phyloP scores from a whole-genome alignment of 2,797 vertebrate genomes.

The Dryobates pubescens region DNA sequence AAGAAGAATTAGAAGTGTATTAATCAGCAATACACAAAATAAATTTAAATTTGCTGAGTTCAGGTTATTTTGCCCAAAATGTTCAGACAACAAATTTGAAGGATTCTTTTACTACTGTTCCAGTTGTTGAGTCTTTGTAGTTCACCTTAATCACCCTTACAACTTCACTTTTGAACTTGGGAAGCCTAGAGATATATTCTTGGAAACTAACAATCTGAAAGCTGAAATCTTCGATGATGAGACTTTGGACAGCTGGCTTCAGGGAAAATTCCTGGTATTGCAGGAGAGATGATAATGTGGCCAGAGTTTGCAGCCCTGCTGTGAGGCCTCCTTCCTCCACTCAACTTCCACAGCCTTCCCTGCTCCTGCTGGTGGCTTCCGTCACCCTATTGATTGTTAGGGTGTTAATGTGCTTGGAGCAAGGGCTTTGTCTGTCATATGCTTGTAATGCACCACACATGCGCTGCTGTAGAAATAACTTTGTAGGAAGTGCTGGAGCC shows the following conservation, averaged over 20 bases:
- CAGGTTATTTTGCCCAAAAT: neutral
- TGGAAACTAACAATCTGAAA: neutral
- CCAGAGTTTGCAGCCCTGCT: neutral
- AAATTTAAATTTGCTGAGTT: neutral
- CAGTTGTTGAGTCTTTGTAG: neutral
- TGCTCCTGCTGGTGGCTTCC: neutral
- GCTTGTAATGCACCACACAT: neutral
- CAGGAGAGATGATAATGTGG: neutral
- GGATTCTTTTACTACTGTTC: neutral
- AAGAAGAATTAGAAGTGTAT: neutral
- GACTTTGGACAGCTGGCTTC: neutral
- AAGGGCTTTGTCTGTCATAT: neutral
- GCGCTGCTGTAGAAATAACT: neutral
- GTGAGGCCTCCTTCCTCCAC: neutral
- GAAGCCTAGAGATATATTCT: neutral
- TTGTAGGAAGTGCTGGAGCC: neutral
- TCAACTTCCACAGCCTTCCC: neutral
- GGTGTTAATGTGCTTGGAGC: neutral
- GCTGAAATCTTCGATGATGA: neutral
- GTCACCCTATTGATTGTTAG: neutral
- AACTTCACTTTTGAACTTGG: neutral
- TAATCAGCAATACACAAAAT: neutral
- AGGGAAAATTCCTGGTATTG: neutral
- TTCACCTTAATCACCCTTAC: neutral
- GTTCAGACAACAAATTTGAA: neutral